These are phyloP conservation scores for Meteorus sp. DNA, from an alignment of 1,140 invertebrate genomes.

Conservation along the genomic window DNA sequence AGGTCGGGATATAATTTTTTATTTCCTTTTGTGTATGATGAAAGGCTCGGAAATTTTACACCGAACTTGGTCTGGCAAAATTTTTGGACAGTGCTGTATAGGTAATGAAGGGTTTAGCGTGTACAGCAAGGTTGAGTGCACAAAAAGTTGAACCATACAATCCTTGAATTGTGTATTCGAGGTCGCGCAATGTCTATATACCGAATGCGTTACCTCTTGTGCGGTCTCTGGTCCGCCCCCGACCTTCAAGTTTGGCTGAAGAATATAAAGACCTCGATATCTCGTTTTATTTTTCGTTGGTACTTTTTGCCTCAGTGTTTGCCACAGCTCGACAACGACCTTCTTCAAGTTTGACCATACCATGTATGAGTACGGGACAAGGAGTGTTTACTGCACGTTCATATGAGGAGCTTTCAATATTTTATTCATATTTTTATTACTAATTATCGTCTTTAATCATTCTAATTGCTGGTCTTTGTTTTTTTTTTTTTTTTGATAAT, in stretches of 20 bases:
- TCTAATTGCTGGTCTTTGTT: no score
- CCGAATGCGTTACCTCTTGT: constrained; percentile 17
- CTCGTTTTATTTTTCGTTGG: constrained; percentile 28
- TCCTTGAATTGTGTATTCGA: constrained; percentile 25
- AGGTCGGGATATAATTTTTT: no score
- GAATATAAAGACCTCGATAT: constrained; percentile 27
- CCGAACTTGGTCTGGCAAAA: no score
- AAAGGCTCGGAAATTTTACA: no score
- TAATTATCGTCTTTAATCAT: no score
- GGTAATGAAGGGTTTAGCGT: no score
- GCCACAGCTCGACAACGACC: constrained; percentile 17
- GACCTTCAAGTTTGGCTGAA: constrained; percentile 33
- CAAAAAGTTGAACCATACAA: constrained; percentile 17
- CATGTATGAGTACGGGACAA: constrained; percentile 26
- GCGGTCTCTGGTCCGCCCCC: constrained; percentile 28
- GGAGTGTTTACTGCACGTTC: not conserved
- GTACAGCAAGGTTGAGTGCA: constrained; percentile 11
- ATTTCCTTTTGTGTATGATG: no score
- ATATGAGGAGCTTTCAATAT: not conserved
- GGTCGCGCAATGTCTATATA: constrained; percentile 21
- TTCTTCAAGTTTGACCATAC: constrained; percentile 29
- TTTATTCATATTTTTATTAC: no score
- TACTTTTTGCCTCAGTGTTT: constrained; percentile 12
- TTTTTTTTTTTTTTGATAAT: no score
- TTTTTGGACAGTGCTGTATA: no score